These are phyloP conservation scores for Caenorhabditis remanei DNA, from an alignment of 1,140 invertebrate species.

Conservation along the genomic window DNA sequence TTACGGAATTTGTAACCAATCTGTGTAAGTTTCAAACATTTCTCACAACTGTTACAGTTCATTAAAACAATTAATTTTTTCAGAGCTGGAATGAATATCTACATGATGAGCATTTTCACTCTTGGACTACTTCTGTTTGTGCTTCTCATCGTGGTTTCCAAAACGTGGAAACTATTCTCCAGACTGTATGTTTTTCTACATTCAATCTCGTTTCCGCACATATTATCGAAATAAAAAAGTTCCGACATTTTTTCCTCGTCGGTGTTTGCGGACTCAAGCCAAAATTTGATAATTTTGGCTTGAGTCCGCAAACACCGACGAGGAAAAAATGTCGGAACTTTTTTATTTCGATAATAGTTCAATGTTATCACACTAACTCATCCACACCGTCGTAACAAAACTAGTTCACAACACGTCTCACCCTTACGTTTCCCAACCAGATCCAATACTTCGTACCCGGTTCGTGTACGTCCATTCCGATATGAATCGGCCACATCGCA, in stretches of 20 bases:
- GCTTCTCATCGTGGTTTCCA: slow-evolving; percentile 73
- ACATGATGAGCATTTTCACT: slow-evolving; percentile 69
- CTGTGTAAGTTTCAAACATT: slow-evolving; percentile 68
- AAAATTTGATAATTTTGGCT: too few relatives aligned
- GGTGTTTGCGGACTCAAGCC: too few relatives aligned
- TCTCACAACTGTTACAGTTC: not conserved
- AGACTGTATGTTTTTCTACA: slow-evolving; percentile 67
- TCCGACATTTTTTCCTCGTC: too few relatives aligned
- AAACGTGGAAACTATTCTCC: slow-evolving; percentile 70
- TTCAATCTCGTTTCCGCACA: not conserved
- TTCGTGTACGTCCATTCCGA: slow-evolving; percentile 31
- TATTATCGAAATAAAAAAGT: too few relatives aligned
- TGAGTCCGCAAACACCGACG: too few relatives aligned
- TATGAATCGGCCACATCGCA: slow-evolving; percentile 48
- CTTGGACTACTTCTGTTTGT: slow-evolving; percentile 74
- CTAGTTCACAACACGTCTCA: not conserved
- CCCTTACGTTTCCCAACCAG: not conserved
- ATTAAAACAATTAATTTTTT: not conserved
- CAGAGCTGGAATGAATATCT: slow-evolving; percentile 70
- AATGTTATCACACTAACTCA: not conserved
- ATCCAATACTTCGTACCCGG: slow-evolving; percentile 41
- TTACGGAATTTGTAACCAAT: slow-evolving; percentile 71
- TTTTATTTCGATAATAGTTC: too few relatives aligned
- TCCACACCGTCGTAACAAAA: not conserved
- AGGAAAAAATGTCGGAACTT: too few relatives aligned